These are phyloP conservation scores for Anoplopoma fimbria DNA, from an alignment of 2,113 vertebrate species.

Conservation along the genomic window DNA sequence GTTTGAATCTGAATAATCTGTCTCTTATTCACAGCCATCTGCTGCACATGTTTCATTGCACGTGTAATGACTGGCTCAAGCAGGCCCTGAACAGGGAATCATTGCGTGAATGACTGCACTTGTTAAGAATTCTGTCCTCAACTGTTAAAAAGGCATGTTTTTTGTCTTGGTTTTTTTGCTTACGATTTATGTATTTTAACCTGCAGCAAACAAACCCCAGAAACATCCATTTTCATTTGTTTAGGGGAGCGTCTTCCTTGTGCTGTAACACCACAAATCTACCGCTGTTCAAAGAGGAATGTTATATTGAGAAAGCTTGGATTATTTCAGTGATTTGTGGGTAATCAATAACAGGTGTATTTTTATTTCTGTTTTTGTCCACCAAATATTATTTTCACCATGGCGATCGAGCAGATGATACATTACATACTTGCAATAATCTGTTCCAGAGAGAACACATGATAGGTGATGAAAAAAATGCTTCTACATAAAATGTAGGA, in stretches of 20 bases:
- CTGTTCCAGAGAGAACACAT: neutral
- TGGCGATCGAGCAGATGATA: neutral
- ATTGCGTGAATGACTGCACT: neutral
- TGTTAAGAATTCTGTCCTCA: neutral
- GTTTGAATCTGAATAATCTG: slow-evolving; percentile 53
- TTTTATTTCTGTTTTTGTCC: neutral
- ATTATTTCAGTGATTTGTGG: neutral
- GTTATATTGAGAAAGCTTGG: slow-evolving; percentile 1
- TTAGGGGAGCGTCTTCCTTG: neutral
- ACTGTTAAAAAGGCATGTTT: neutral
- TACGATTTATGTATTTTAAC: neutral
- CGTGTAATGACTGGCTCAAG: slow-evolving; percentile 1
- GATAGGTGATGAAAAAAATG: neutral
- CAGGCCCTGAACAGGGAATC: neutral
- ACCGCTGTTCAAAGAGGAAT: slow-evolving; percentile 17
- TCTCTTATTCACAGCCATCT: slow-evolving; percentile 38
- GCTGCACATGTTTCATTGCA: slow-evolving; percentile 17
- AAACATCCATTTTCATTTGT: slow-evolving; percentile 15
- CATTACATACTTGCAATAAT: slow-evolving; percentile 3
- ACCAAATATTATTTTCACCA: slow-evolving; percentile 36
- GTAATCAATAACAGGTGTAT: slow-evolving; percentile 9
- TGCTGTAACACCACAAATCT: neutral
- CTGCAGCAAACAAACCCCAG: neutral
- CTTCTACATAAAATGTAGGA: neutral
- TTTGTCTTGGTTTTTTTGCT: neutral